A percentile compares a stretch with the other conserved stretches of the same genome.
phyloP scores from a whole-genome alignment of 2,797 vertebrate species.

The Nyctibius grandis region DNA sequence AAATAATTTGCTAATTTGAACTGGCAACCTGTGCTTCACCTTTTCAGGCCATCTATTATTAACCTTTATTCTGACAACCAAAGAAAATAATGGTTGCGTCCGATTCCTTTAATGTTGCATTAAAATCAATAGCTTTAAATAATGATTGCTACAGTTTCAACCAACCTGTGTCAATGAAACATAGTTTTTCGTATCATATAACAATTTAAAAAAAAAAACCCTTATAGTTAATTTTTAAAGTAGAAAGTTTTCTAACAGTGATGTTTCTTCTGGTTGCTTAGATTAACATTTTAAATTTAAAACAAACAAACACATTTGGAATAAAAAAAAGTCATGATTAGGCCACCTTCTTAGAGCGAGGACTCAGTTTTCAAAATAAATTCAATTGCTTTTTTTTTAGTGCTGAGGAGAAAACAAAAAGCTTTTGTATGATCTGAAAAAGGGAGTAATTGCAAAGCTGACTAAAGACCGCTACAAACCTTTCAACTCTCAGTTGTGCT shows the following conservation, averaged over 20 bases:
- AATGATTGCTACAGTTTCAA: slow-evolving; percentile 51
- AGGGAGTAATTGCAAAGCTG: slow-evolving; percentile 22
- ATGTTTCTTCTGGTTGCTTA: neutral
- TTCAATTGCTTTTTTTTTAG: slow-evolving; percentile 2
- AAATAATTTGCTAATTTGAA: slow-evolving; percentile 58
- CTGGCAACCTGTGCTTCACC: slow-evolving; percentile 38
- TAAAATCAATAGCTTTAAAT: slow-evolving; percentile 69
- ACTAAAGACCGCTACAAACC: neutral
- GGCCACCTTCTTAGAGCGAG: neutral
- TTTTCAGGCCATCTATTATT: slow-evolving; percentile 59
- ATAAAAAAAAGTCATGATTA: neutral
- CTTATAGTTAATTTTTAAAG: neutral
- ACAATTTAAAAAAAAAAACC: no score
- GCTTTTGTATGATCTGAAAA: neutral
- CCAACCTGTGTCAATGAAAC: slow-evolving; percentile 40
- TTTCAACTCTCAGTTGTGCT: neutral
- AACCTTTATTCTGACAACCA: slow-evolving; percentile 66
- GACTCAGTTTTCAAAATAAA: slow-evolving; percentile 41
- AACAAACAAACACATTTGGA: neutral
- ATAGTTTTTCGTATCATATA: slow-evolving; percentile 5
- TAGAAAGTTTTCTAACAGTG: neutral
- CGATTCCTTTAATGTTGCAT: slow-evolving; percentile 51
- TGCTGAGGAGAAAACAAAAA: neutral
- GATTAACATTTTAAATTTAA: neutral
- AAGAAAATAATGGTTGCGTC: slow-evolving; percentile 64